Conservation (phyloP, 2,888 invertebrate genomes). For the Linnaemya tessellans region DNA sequence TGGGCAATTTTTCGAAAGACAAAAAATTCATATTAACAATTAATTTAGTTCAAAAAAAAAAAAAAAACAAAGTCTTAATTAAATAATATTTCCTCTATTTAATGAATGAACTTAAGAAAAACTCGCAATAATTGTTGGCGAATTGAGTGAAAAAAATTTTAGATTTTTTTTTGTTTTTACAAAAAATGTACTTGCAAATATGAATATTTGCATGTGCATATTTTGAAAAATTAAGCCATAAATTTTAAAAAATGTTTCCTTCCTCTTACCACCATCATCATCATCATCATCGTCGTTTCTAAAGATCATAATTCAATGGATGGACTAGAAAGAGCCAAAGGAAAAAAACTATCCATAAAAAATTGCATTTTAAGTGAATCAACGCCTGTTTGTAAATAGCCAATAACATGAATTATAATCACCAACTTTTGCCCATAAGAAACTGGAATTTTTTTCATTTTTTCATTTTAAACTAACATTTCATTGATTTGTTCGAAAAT, state of each 20-base stretch:
- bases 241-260: conserved; percentile 54
- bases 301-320: conserved; percentile 63
- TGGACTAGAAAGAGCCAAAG: conserved; percentile 12
- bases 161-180: neutral
- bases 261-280: conserved; percentile 12
- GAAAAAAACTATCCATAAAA: conserved; percentile 35
- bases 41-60: conserved; percentile 21
- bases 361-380: conserved; percentile 72
- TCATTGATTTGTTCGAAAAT: conserved; percentile 68
- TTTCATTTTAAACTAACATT: conserved; percentile 49
- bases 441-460: conserved; percentile 59
- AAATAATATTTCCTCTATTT: conserved; percentile 44
- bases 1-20: neutral
- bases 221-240: conserved; percentile 63
- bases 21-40: conserved; percentile 23
- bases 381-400: conserved; percentile 67
- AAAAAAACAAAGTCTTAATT: conserved; percentile 37
- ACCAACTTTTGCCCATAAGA: conserved; percentile 14
- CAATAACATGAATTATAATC: conserved; percentile 52
- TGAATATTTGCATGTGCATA: neutral
- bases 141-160: neutral
- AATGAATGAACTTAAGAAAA: conserved; percentile 12
- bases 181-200: neutral
- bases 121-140: neutral
- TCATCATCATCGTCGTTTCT: conserved; percentile 21